phyloP scores from a whole-genome alignment of 1,140 invertebrate species.

The Melitaea cinxia region DNA sequence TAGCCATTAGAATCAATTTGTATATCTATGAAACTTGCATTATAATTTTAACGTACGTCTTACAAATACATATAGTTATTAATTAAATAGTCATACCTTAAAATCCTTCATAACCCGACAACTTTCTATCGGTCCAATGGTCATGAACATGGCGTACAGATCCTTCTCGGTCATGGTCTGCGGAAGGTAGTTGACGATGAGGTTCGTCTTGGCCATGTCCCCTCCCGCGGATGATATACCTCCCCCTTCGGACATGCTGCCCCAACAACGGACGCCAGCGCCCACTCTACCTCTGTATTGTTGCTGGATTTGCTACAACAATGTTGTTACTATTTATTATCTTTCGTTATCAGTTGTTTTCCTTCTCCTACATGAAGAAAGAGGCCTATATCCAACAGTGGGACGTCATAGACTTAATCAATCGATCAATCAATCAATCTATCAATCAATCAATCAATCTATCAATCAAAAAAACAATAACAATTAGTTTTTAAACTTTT shows the following conservation, averaged over 20 bases:
- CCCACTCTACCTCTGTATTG: conserved; percentile 65
- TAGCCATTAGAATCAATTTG: too few species aligned
- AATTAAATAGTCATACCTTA: conserved; percentile 84
- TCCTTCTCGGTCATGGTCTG: conserved; percentile 96
- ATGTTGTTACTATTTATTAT: background rate
- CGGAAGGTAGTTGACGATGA: conserved; percentile 98
- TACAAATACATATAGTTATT: too few species aligned
- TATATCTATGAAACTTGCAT: too few species aligned
- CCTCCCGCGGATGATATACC: conserved; percentile 64
- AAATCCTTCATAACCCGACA: conserved; percentile 96
- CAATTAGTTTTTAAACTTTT: too few species aligned
- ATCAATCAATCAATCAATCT: too few species aligned
- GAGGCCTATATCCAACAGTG: too few species aligned
- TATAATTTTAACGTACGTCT: too few species aligned
- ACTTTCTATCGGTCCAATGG: conserved; percentile 92
- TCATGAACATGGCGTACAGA: conserved; percentile 93
- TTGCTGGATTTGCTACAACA: conserved; percentile 70
- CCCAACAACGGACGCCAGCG: conserved; percentile 60
- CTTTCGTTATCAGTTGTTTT: too few species aligned
- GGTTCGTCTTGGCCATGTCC: conserved; percentile 85
- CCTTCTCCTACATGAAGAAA: too few species aligned
- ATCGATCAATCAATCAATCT: too few species aligned
- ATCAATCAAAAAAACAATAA: too few species aligned
- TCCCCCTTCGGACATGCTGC: conserved; percentile 73
- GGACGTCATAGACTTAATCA: too few species aligned